These are phyloP conservation scores for Botia almorhae DNA, from an alignment of 2,797 vertebrate species.

Conservation along the genomic window DNA sequence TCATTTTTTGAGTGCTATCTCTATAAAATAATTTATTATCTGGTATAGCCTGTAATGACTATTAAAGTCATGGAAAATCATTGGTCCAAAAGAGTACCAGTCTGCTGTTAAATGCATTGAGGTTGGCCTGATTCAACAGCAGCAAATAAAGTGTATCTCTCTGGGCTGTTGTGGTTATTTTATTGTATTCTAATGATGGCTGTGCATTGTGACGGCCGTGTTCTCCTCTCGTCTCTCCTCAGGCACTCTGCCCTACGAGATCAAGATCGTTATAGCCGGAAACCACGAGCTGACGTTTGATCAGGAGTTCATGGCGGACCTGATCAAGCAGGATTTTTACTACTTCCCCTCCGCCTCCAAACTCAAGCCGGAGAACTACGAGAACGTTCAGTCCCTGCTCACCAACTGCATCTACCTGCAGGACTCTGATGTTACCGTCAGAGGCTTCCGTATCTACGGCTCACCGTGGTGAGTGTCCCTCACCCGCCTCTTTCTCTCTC, in stretches of 20 bases:
- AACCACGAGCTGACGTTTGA: conserved; percentile 98
- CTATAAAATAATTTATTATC: background rate
- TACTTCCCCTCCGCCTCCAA: conserved; percentile 96
- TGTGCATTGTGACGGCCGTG: background rate
- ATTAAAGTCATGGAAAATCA: background rate
- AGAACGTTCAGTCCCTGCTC: conserved; percentile 94
- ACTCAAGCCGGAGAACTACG: conserved; percentile 94
- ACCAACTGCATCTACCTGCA: conserved; percentile 99
- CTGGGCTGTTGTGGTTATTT: background rate
- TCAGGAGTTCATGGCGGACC: conserved; percentile 98
- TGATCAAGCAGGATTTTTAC: conserved; percentile 98
- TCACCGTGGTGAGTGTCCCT: conserved; percentile 90
- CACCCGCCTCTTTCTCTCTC: background rate
- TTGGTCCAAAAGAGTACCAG: background rate
- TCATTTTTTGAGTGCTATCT: background rate
- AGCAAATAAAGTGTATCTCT: background rate
- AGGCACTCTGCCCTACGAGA: conserved; percentile 95
- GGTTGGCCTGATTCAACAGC: background rate
- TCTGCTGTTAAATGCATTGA: background rate
- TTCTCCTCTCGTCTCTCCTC: conserved; percentile 26
- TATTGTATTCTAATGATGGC: conserved; percentile 40
- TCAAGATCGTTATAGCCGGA: conserved; percentile 95
- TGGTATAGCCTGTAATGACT: background rate
- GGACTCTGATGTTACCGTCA: conserved; percentile 92
- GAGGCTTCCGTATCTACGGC: conserved; percentile 93